phyloP scores from a whole-genome alignment of 2,888 invertebrate genomes.

The Polymixis lichenea region DNA sequence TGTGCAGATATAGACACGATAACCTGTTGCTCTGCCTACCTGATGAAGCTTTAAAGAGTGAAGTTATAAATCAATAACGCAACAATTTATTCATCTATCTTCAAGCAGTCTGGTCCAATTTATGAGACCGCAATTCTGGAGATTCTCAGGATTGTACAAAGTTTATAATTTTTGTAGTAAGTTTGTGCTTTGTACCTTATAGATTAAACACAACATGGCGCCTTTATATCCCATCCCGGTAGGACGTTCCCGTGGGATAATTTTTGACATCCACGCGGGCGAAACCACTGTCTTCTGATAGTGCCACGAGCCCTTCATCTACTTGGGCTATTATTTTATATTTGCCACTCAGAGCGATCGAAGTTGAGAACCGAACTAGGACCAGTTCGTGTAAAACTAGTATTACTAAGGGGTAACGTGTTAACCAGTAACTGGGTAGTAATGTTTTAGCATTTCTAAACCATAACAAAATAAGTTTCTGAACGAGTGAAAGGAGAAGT shows the following conservation, averaged over 20 bases:
- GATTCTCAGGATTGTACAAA: background rate
- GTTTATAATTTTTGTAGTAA: conserved; percentile 1
- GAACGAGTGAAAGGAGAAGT: too few species aligned
- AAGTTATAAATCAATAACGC: conserved; percentile 37
- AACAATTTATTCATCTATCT: conserved; percentile 34
- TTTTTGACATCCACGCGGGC: too few species aligned
- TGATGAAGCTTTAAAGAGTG: background rate
- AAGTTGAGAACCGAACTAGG: too few species aligned
- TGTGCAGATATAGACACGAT: background rate
- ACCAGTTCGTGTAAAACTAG: too few species aligned
- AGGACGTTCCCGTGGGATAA: too few species aligned
- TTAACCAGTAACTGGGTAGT: background rate
- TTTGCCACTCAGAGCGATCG: too few species aligned
- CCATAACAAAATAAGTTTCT: too few species aligned
- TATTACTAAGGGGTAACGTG: background rate
- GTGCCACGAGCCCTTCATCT: too few species aligned
- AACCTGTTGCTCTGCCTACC: background rate
- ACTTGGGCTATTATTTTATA: too few species aligned
- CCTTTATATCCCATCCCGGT: background rate
- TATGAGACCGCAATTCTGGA: conserved; percentile 44
- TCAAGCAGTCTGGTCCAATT: conserved; percentile 25
- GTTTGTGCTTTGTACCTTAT: background rate
- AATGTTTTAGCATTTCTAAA: too few species aligned
- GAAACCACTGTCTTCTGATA: too few species aligned
- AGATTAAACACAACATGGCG: background rate